Percentiles rank a stretch among this genome's conserved stretches.
Evolutionary conservation across 2,888 invertebrate genomes (phyloP).

Genomic region (Dorcus hopei): DNA sequence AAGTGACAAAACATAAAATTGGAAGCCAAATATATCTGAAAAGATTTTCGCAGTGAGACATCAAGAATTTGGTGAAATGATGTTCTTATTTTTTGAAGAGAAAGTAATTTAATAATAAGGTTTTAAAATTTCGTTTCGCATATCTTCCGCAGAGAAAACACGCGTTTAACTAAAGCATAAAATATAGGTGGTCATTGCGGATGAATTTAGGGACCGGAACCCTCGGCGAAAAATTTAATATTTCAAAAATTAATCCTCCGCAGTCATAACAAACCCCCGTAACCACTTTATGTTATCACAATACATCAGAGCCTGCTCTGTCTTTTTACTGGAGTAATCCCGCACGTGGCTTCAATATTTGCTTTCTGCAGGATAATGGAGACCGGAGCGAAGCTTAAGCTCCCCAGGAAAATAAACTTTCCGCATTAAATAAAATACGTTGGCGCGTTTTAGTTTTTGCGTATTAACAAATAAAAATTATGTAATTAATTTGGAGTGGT

Average conservation of each 20-base stretch:
- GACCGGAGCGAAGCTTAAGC: slow-evolving; percentile 1
- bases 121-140: no score
- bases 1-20: no score
- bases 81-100: no score
- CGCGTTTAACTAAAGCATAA: neutral
- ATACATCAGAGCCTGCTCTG: slow-evolving; percentile 27
- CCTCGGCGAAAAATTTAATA: slow-evolving; percentile 1
- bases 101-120: no score
- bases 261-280: slow-evolving; percentile 26
- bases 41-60: no score
- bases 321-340: slow-evolving; percentile 31
- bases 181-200: slow-evolving; percentile 1
- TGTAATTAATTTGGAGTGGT: neutral
- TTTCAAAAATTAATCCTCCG: slow-evolving; percentile 30
- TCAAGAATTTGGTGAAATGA: no score
- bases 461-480: neutral
- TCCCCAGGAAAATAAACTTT: neutral
- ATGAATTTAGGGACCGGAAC: neutral
- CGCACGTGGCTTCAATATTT: slow-evolving; percentile 34
- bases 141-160: no score
- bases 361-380: slow-evolving; percentile 13
- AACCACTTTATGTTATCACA: slow-evolving; percentile 28
- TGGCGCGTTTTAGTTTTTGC: neutral
- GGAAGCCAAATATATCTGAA: no score
- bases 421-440: neutral